Conservation (phyloP, 2,113 vertebrate species). For the Eulemur macaco region DNA sequence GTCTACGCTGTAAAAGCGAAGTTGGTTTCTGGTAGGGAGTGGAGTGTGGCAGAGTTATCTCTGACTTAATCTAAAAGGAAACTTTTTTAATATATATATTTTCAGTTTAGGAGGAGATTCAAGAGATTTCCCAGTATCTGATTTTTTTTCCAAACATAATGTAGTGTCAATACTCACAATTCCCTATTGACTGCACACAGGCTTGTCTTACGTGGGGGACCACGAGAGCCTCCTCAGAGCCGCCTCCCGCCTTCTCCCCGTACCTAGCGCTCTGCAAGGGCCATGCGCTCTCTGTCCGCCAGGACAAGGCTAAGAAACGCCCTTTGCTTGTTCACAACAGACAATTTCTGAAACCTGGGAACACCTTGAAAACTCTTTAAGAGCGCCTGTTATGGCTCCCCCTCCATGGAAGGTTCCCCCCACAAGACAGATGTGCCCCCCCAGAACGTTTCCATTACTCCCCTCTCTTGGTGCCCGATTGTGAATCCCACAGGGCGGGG, state of each 20-base stretch:
- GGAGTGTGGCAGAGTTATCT: too few relatives aligned
- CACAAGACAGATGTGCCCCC: not conserved
- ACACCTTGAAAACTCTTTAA: not conserved
- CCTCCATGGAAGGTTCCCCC: not conserved
- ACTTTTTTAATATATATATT: not conserved
- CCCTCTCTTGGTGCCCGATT: not conserved
- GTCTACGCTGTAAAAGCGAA: not conserved
- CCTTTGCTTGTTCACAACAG: not conserved
- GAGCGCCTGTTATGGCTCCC: not conserved
- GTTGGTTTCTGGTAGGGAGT: not conserved
- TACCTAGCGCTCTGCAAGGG: not conserved
- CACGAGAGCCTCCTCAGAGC: not conserved
- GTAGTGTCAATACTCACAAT: not conserved
- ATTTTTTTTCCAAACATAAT: not conserved
- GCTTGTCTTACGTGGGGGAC: not conserved
- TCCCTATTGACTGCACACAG: not conserved
- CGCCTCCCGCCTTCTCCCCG: fast-evolving
- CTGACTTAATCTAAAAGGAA: not conserved
- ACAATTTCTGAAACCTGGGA: not conserved
- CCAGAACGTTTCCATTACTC: not conserved
- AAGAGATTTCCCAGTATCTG: not conserved
- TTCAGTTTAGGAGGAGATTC: not conserved
- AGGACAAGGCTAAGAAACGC: not conserved
- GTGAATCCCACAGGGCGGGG: not conserved
- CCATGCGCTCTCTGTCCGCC: fast-evolving